Percentiles rank a stretch among this genome's conserved stretches.
Evolutionary conservation across 1,140 invertebrate genomes (phyloP).

Genomic region (Aporrectodea caliginosa): DNA sequence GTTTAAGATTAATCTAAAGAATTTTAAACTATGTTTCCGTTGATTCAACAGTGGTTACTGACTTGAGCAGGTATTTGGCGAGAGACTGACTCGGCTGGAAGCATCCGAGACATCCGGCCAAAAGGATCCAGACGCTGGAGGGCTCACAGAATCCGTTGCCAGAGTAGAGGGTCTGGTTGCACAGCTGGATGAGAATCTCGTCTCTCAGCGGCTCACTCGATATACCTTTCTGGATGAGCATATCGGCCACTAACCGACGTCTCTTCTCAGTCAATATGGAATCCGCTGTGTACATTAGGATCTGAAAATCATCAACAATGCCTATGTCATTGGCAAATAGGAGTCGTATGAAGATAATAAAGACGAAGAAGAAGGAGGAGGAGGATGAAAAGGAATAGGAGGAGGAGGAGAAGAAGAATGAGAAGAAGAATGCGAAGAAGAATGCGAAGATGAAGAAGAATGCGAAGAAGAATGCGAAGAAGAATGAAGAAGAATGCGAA

Average conservation of each 20-base stretch:
- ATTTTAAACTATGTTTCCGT: no score
- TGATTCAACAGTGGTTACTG: no score
- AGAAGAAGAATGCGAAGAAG: no score
- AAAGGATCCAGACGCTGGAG: constrained; percentile 67
- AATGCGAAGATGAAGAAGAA: no score
- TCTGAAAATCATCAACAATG: background rate
- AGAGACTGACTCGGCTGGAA: constrained; percentile 83
- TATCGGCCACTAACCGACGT: constrained; percentile 82
- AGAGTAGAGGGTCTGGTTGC: constrained; percentile 84
- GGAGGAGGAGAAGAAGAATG: no score
- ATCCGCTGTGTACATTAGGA: background rate
- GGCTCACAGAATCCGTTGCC: constrained; percentile 60
- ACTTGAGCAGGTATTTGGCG: constrained; percentile 80
- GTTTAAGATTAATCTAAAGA: no score
- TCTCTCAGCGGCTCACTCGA: constrained; percentile 80
- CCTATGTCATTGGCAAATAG: no score
- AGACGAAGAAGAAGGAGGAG: no score
- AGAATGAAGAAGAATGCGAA: no score
- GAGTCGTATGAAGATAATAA: no score
- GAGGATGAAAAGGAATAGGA: no score
- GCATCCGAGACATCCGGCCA: constrained; percentile 82
- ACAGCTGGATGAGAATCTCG: constrained; percentile 89
- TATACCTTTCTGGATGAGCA: constrained; percentile 89
- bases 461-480: no score
- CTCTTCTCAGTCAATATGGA: constrained; percentile 54